Base-by-base conservation (phyloP, 2,797 vertebrate species). In the Chrysolophus pictus region DNA sequence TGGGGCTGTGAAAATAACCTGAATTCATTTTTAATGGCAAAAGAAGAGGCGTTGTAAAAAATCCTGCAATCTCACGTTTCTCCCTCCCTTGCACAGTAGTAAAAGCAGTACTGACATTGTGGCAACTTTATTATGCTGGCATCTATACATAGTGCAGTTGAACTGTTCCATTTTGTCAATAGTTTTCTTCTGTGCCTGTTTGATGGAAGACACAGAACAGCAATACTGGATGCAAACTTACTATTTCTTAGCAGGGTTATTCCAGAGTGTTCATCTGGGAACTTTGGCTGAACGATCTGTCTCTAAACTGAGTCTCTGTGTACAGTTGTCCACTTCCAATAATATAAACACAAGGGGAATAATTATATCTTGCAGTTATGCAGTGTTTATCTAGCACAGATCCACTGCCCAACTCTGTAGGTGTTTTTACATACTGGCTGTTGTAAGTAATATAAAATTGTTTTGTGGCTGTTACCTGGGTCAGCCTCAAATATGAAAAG, bases 301-400 rank as follows among this genome's bases (percentile, higher is more conserved):
- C 81, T 96, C 87, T 88, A 75, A 93, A 35, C 86, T 26, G 29
- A 60, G 47, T 63, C 67, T 90, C 78, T 2, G 2, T 69, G 59
- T 85, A n/a, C 55, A 51, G 35, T 84, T 80, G 82, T 78, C 79
- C 76, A 56, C 84, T 91, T 87, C 31, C 65, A 72, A 26, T 62
- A 77, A 41, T 63, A 72, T 75, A 95, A 95, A 90, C 87, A 89
- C 24, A 42, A 72, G n/a, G 67, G 46, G 78, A 94, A 73, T 55
- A 83, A 73, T 89, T 91, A 72, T 51, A 49, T 86, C 91, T 60
- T 67, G 28, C 39, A 83, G 79, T 39, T 80, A 42, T 2, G 49
- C 11, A 0, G 39, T 91, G 82, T 95, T 96, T 95, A 70, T 92
- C 24, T 44, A 75, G 67, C 69, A 24, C 72, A 79, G 88, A 90